Evolutionary conservation across 2,113 vertebrate genomes (phyloP), one percentile per base, ranked within the genome.

Genomic region (Excalfactoria chinensis): DNA sequence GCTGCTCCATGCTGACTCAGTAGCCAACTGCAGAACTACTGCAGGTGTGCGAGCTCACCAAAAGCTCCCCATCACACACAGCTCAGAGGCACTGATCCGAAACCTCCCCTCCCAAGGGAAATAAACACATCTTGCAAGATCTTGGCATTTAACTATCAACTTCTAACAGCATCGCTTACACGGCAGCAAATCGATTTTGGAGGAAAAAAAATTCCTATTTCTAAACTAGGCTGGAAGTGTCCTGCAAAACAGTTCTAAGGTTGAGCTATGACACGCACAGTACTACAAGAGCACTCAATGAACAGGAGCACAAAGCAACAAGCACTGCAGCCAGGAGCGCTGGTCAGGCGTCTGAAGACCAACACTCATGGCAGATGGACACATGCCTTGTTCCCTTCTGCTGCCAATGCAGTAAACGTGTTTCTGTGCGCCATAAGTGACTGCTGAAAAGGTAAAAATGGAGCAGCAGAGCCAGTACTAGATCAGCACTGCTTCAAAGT

Each of bases 381-480:
- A 9, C 55, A 28, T 35, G 26, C 34, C 30, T 43, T 20, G 11
- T 21, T 40, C 37, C 37, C 16, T 55, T 18, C 23, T 75, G 17
- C 51, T 1, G 0, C 34, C 40, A 18, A 40, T 0, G 0, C 7
- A 14, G 40, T 43, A 63, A 35, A 78, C 0, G 1, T 14, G 16
- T 35, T 56, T 40, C 40, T 17, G 30, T 20, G 8, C 37, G 9
- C 10, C 66, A 18, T 41, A 59, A 49, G 37, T 13, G 6, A 53
- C 15, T 53, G 75, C 32, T 76, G 17, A 22, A 77, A 20, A 23
- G 40, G 11, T 56, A 28, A 63, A 82, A 72, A 67, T 3, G 68
- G 19, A 55, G 6, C 2, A 6, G 8, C 30, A 73, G 66, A 44
- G 60, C 5, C 22, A 69, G 25, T 23, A 26, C 8, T 28, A 16